Percentiles rank a stretch among this genome's conserved stretches.
These are phyloP conservation scores for Petrocephalus sullivani DNA, from an alignment of 2,797 vertebrate genomes.

Conservation along the genomic window DNA sequence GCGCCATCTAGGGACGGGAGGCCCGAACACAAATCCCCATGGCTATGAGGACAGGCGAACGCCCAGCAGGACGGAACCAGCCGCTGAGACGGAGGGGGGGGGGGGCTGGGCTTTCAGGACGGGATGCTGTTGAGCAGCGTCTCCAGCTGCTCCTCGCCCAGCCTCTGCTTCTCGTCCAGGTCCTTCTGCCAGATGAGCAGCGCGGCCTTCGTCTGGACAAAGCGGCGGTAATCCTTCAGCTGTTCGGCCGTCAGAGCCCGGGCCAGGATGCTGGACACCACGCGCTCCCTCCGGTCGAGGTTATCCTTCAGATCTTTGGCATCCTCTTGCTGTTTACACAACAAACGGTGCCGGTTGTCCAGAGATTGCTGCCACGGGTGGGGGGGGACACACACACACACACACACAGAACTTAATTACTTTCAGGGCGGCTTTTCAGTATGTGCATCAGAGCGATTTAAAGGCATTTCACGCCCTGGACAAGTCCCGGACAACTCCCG, in stretches of 20 bases:
- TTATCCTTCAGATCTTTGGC: conserved; percentile 93
- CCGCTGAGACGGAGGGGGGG: not conserved
- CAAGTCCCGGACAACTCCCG: not conserved
- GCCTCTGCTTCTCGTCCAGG: conserved; percentile 78
- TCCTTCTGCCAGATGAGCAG: conserved; percentile 84
- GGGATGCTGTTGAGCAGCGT: conserved; percentile 53
- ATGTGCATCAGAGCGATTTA: not conserved
- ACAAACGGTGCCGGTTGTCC: conserved; percentile 72
- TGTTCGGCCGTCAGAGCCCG: conserved; percentile 69
- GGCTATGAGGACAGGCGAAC: conserved; percentile 15
- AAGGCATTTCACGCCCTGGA: not conserved
- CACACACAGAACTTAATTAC: not conserved
- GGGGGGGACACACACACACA: too few relatives aligned
- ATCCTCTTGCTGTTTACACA: conserved; percentile 82
- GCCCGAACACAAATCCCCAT: not conserved
- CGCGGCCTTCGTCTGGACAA: conserved; percentile 77
- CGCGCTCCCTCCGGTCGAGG: conserved; percentile 77
- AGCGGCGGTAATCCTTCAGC: conserved; percentile 72
- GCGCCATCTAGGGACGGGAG: not conserved
- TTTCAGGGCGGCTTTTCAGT: not conserved
- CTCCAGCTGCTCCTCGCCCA: conserved; percentile 81
- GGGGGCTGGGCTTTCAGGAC: not conserved
- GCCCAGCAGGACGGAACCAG: conserved; percentile 16
- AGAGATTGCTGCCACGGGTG: conserved; percentile 71
- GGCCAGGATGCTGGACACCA: conserved; percentile 75